phyloP scores from a whole-genome alignment of 2,888 invertebrate genomes.

The Dynastes tityus region DNA sequence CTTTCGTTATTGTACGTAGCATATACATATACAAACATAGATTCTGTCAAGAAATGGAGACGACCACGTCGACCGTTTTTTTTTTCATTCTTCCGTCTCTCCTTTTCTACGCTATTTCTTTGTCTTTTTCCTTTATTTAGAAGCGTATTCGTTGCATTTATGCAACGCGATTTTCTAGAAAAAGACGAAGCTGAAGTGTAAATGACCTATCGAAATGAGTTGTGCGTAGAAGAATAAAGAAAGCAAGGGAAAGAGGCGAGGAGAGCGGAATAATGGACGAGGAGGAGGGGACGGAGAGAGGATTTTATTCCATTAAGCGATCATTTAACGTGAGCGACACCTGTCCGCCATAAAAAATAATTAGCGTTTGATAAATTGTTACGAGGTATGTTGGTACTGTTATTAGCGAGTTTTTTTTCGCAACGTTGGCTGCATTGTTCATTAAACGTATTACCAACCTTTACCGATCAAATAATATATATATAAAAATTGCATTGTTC shows the following conservation, averaged over 20 bases:
- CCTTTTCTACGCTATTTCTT: not conserved
- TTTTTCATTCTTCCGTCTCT: not conserved
- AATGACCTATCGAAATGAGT: conserved; percentile 33
- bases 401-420: not conserved
- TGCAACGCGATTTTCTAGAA: conserved; percentile 25
- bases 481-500: too few species aligned
- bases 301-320: conserved; percentile 16
- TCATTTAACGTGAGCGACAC: conserved; percentile 10
- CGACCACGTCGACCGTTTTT: conserved; percentile 1
- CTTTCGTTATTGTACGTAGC: conserved; percentile 16
- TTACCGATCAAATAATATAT: too few species aligned
- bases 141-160: conserved; percentile 1
- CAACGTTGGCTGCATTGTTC: too few species aligned
- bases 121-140: not conserved
- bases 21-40: not conserved
- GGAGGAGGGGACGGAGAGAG: not conserved
- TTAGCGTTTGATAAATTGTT: conserved; percentile 15
- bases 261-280: not conserved
- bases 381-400: conserved; percentile 3
- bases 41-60: conserved; percentile 2
- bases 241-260: not conserved
- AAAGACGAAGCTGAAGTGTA: conserved; percentile 22
- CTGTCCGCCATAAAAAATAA: conserved; percentile 26
- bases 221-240: conserved; percentile 19
- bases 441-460: too few species aligned